Percentiles rank a stretch among this genome's conserved stretches.
These are phyloP conservation scores for Hyles vespertilio DNA, from an alignment of 1,140 invertebrate species.

Conservation along the genomic window DNA sequence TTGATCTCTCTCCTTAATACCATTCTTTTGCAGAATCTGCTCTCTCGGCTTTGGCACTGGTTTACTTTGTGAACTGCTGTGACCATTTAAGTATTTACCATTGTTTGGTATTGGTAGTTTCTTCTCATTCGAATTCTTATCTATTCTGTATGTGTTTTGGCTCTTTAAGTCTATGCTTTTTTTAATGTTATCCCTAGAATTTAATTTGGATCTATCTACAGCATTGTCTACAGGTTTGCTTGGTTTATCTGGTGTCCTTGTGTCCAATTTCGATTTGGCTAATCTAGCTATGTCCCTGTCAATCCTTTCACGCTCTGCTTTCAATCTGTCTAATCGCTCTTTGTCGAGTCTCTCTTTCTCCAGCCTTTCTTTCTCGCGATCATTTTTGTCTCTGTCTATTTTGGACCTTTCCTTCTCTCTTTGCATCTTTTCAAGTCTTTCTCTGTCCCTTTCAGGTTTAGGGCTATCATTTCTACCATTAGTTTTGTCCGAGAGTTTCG, in stretches of 20 bases:
- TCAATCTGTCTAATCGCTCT: conserved; percentile 55
- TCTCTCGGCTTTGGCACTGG: conserved; percentile 49
- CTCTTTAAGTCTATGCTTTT: conserved; percentile 65
- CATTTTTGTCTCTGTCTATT: conserved; percentile 40
- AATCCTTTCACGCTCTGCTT: conserved; percentile 60
- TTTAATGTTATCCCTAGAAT: conserved; percentile 39
- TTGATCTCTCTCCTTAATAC: conserved; percentile 35
- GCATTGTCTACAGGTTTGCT: conserved; percentile 36
- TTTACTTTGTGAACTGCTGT: conserved; percentile 48
- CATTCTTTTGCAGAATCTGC: conserved; percentile 31
- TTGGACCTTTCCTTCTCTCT: conserved; percentile 41
- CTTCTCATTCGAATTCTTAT: conserved; percentile 59
- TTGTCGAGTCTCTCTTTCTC: conserved; percentile 39
- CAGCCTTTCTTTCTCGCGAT: conserved; percentile 34
- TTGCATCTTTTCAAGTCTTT: conserved; percentile 35
- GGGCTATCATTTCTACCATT: conserved; percentile 34
- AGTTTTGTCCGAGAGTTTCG: conserved; percentile 68
- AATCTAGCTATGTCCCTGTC: conserved; percentile 58
- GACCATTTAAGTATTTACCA: conserved; percentile 44
- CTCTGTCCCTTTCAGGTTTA: conserved; percentile 42
- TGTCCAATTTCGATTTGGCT: conserved; percentile 51
- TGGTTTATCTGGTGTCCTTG: conserved; percentile 35
- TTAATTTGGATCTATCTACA: conserved; percentile 46
- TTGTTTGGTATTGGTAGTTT: conserved; percentile 29
- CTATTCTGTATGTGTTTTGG: conserved; percentile 70